Base-by-base conservation (phyloP, 1,140 invertebrate species). In the Popillia japonica region DNA sequence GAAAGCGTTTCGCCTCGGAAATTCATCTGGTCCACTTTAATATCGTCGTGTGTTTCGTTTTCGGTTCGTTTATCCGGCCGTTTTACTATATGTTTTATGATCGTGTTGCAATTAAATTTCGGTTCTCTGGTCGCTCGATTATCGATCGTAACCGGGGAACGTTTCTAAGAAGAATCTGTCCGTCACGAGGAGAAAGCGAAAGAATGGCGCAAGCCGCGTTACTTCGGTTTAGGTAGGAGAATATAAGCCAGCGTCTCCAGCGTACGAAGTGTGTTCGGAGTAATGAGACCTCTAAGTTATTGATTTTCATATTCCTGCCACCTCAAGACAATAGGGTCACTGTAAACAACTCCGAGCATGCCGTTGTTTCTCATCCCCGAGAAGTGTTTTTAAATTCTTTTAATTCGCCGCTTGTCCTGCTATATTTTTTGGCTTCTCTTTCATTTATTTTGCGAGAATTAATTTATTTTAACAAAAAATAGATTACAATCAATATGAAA, bases 21-120 rank as follows among this genome's bases (percentile, higher is more conserved):
- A 75, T 61, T 75, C 44, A n/a, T 17, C 78, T 61, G 72, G 59
- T 42, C 73, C n/a, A 68, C 78, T 78, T 75, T 78, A 78, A 75
- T 75, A 75, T 78, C 73, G 61, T 78, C 73, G 61, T 78, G 78
- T 78, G 68, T 72, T 78, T 78, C 68, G 27, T 72, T 78, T 78
- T 78, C 44, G 77, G 77, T 74, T 74, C 72, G 61, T 55, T 72
- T 78, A 78, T 78, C 77, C 61, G 77, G 20, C 68, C 77, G 77
- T 72, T 78, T 78, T 78, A 72, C 77, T 74, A 74, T 74, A 74
- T 74, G 72, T 74, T 74, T 74, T 74, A 74, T 74, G 72, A 74
- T 74, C 72, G 34, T 74, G 41, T 44, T 74, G 72, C 72, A 74
- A 74, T 74, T 74, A 74, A 41, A 74, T 74, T 74, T 74, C 41